A percentile compares a stretch with the other conserved stretches of the same genome.
phyloP scores from a whole-genome alignment of 2,797 vertebrate genomes.

The Takifugu rubripes region DNA sequence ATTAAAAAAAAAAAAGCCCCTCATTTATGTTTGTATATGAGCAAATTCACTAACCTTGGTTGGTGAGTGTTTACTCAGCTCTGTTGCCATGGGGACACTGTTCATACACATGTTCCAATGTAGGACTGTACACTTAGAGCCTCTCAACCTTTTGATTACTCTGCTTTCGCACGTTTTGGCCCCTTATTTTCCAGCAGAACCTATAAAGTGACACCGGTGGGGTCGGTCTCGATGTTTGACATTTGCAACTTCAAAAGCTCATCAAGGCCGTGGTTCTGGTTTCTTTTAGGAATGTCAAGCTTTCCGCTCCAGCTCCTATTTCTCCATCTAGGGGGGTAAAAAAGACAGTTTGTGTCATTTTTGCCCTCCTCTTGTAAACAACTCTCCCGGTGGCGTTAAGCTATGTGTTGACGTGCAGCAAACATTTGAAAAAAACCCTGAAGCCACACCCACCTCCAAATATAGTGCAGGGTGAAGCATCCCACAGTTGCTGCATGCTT shows the following conservation, averaged over 20 bases:
- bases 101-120: not conserved
- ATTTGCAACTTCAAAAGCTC: conserved; percentile 43
- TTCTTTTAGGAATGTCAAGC: conserved; percentile 58
- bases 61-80: conserved; percentile 4
- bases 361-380: conserved; percentile 67
- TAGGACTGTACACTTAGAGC: conserved; percentile 7
- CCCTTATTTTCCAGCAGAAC: conserved; percentile 2
- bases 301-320: conserved; percentile 56
- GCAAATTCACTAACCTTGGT: not conserved
- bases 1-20: no score
- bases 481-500: no score
- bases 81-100: conserved; percentile 1
- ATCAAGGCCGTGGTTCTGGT: conserved; percentile 55
- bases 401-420: conserved; percentile 30
- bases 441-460: no score
- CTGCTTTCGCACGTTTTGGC: conserved; percentile 31
- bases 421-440: conserved; percentile 3
- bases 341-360: conserved; percentile 65
- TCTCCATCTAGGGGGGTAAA: conserved; percentile 44
- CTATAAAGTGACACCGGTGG: conserved; percentile 1
- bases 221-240: conserved; percentile 41
- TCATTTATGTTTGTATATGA: not conserved
- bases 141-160: conserved; percentile 11
- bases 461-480: no score
- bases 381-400: conserved; percentile 44